Conservation (phyloP, 2,888 invertebrate genomes). For the Thymelicus sylvestris region DNA sequence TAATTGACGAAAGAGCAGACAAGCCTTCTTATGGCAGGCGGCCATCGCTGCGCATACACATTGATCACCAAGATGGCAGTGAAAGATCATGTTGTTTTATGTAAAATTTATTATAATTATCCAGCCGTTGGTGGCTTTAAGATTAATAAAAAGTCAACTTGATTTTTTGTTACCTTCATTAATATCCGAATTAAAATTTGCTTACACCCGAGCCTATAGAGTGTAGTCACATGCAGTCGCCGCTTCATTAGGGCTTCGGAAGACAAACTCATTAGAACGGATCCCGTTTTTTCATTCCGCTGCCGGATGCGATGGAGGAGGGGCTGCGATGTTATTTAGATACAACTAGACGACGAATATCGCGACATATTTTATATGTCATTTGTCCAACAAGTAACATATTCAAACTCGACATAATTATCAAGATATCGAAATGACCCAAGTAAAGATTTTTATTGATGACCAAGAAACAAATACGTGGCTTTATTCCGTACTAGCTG, state of each 20-base stretch:
- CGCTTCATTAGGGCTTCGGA: slow-evolving; percentile 24
- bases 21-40: no score
- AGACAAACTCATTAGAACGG: slow-evolving; percentile 30
- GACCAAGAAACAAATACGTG: no score
- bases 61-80: no score
- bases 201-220: neutral
- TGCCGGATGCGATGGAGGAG: slow-evolving; percentile 15
- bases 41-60: no score
- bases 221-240: neutral
- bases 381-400: slow-evolving; percentile 5
- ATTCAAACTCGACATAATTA: neutral
- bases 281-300: slow-evolving; percentile 31
- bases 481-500: no score
- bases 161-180: neutral
- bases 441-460: no score
- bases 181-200: neutral
- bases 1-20: no score
- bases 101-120: no score
- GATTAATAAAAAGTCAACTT: no score
- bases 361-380: neutral
- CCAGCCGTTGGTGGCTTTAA: no score
- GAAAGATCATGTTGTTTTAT: no score
- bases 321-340: slow-evolving; percentile 29
- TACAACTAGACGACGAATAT: slow-evolving; percentile 14
- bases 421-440: neutral